Conservation (phyloP, 2,113 vertebrate genomes). For the Hypocryptadius cinnamomeus region DNA sequence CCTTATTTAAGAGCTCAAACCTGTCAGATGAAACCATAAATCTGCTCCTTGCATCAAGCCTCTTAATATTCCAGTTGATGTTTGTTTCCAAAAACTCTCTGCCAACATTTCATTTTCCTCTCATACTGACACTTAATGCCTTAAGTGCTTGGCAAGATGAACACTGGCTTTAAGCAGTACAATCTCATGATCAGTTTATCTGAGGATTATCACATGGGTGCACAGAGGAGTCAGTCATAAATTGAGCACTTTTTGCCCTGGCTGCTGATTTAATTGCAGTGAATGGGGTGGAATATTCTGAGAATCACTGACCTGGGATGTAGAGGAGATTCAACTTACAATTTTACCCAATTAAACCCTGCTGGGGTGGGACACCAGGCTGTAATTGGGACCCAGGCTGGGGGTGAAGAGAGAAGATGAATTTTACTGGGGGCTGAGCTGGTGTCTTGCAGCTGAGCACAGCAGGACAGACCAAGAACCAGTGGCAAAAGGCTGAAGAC, state of each 20-base stretch:
- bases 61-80: not conserved
- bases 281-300: not conserved
- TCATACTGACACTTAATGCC: conserved; percentile 34
- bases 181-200: conserved; percentile 51
- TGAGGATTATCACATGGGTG: conserved; percentile 35
- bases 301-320: not conserved
- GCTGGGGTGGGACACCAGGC: not conserved
- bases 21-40: not conserved
- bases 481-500: not conserved
- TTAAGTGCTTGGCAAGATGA: conserved; percentile 55
- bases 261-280: not conserved
- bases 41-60: not conserved
- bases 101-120: conserved; percentile 34
- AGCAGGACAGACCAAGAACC: not conserved
- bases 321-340: not conserved
- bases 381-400: not conserved
- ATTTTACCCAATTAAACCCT: not conserved
- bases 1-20: not conserved
- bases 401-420: not conserved
- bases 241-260: not conserved
- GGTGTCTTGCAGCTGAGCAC: not conserved
- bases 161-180: conserved; percentile 34
- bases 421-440: not conserved
- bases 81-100: not conserved
- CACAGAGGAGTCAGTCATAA: not conserved